Percentiles rank a stretch among this genome's conserved stretches.
phyloP scores from a whole-genome alignment of 1,140 invertebrate species.

The Saccostrea echinata region DNA sequence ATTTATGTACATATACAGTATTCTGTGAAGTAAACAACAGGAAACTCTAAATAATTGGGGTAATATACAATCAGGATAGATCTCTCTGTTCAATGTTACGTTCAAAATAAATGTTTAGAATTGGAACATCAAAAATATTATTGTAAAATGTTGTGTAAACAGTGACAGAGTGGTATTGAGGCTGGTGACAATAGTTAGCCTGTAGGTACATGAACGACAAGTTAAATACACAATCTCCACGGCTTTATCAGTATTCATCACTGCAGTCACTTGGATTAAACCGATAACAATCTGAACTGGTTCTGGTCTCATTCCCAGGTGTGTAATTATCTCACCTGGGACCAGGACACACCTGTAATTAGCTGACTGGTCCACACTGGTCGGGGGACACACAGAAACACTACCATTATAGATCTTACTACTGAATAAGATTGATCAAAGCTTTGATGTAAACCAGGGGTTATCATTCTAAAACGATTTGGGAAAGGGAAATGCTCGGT shows the following conservation, averaged over 20 bases:
- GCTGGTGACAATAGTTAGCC: not conserved
- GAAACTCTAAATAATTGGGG: no score
- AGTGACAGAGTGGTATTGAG: not conserved
- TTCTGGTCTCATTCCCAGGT: not conserved
- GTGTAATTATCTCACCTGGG: conserved; percentile 22
- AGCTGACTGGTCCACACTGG: not conserved
- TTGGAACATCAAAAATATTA: not conserved
- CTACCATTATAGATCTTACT: not conserved
- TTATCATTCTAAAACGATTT: no score
- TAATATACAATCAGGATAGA: no score
- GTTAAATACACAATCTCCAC: not conserved
- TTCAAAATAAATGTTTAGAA: no score
- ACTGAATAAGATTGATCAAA: not conserved
- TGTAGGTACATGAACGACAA: not conserved
- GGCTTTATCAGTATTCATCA: not conserved
- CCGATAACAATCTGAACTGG: not conserved
- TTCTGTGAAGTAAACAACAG: no score
- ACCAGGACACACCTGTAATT: conserved; percentile 20
- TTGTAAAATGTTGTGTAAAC: not conserved
- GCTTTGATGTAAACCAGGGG: not conserved
- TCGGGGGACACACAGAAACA: not conserved
- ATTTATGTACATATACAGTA: no score
- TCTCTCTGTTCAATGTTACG: no score
- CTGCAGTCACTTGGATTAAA: conserved; percentile 3
- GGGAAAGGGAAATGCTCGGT: not conserved